These are phyloP conservation scores for Picus viridis DNA, from an alignment of 2,797 vertebrate species.

Conservation along the genomic window DNA sequence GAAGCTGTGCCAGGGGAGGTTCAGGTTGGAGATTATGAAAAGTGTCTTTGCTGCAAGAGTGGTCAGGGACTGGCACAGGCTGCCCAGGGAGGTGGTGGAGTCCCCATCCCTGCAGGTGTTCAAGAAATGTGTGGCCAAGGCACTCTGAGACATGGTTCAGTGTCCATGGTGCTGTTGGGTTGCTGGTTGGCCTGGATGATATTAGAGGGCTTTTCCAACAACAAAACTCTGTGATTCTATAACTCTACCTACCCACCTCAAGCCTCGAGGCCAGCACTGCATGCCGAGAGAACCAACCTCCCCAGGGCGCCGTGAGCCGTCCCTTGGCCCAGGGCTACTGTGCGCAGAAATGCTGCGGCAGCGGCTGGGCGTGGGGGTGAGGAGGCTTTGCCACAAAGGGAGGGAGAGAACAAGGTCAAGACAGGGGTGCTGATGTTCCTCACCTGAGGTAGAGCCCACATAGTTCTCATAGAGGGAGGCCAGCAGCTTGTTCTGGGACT, in stretches of 20 bases:
- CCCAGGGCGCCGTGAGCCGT: not conserved
- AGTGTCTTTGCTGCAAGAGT: too few species aligned
- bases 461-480: constrained; percentile 90
- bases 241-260: not conserved
- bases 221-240: too few species aligned
- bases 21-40: too few species aligned
- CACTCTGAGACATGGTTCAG: too few species aligned
- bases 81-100: too few species aligned
- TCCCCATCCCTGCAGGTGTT: too few species aligned
- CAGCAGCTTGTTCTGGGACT: constrained; percentile 90
- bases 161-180: too few species aligned
- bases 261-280: not conserved
- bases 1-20: too few species aligned
- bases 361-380: not conserved
- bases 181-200: too few species aligned
- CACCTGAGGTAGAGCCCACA: constrained; percentile 84
- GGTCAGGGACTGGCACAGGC: too few species aligned
- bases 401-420: fast-evolving
- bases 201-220: too few species aligned
- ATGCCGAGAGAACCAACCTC: not conserved
- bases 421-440: not conserved
- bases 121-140: too few species aligned
- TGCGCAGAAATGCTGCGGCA: not conserved
- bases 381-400: not conserved
- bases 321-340: not conserved